These are phyloP conservation scores for Gymnorhina tibicen DNA, from an alignment of 2,113 vertebrate species.

Conservation along the genomic window DNA sequence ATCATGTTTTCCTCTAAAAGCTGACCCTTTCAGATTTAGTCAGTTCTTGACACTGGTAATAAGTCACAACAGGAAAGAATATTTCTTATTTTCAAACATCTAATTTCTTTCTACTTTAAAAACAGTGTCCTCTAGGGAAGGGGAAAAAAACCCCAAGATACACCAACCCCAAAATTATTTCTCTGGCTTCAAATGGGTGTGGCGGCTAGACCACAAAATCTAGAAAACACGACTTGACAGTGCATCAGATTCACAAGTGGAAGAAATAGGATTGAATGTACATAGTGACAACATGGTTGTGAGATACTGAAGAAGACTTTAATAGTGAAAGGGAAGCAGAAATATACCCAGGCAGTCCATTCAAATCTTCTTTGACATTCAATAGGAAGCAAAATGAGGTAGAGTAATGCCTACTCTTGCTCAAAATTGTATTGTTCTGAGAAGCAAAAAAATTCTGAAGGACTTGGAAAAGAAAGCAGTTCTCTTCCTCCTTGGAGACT, in stretches of 20 bases:
- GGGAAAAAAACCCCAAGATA: fast-evolving
- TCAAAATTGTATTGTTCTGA: not conserved
- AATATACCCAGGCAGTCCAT: not conserved
- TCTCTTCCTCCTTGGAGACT: not conserved
- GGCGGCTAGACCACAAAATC: not conserved
- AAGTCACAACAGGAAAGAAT: not conserved
- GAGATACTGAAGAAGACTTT: not conserved
- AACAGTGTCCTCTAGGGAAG: not conserved
- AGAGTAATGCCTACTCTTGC: not conserved
- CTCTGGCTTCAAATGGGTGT: not conserved
- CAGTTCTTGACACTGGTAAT: not conserved
- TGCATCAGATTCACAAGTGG: not conserved
- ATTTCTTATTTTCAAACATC: not conserved
- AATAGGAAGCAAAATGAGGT: not conserved
- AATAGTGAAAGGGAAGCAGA: not conserved
- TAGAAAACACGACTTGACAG: not conserved
- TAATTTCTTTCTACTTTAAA: not conserved
- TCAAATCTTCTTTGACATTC: not conserved
- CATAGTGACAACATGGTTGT: not conserved
- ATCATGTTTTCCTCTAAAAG: not conserved
- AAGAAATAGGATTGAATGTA: not conserved
- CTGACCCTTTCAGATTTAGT: not conserved
- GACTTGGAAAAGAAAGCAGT: not conserved
- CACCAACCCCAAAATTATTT: not conserved
- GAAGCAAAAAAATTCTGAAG: not conserved